Base-by-base conservation (phyloP, 2,888 invertebrate genomes). In the Ganaspis brasiliensis region DNA sequence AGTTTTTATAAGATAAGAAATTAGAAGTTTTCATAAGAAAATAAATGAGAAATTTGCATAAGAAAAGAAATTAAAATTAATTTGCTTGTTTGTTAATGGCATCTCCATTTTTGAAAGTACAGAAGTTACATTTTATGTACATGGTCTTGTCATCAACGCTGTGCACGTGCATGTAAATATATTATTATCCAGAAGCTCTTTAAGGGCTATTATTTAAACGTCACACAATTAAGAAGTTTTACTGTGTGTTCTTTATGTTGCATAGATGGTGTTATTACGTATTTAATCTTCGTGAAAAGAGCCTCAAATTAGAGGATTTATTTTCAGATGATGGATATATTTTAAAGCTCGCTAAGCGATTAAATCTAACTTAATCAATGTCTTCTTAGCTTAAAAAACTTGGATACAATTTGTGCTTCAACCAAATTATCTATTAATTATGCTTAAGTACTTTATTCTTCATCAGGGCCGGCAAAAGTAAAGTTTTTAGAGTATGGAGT, bases 241-340 rank as follows among this genome's bases (percentile, higher is more conserved):
- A 45, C n/a, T 21, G 77, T 81, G 86, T 84, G 86, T 87, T 86
- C 87, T 88, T 87, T 87, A 87, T 85, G 87, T 84, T 86, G 89
- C 87, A 86, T 86, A 85, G 79, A 82, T 83, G 81, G 74, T 78
- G 57, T 76, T 40, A 72, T 70, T 70, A 59, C 59, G n/a, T 21
- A 40, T 45, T 21, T 45, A 40, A 63, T 63, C n/a, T 19, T 1
- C 37, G 5, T 61, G 12, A 24, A 6, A 63, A 37, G 19, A 40
- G 19, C 14, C 8, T 45, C n/a, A 40, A 24, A 63, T 9, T 5
- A 24, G 8, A 40, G 1, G 14, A 40, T 8, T 49, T 21, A 21
- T 63, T 63, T 40, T 14, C 40, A 63, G 24, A 14, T 63, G 21
- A 24, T n/a, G n/a, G n/a, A n/a, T n/a, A 14, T 40, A 6, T 40